Conservation (phyloP, 2,888 invertebrate genomes). For the Acanthococcus lagerstroemiae region DNA sequence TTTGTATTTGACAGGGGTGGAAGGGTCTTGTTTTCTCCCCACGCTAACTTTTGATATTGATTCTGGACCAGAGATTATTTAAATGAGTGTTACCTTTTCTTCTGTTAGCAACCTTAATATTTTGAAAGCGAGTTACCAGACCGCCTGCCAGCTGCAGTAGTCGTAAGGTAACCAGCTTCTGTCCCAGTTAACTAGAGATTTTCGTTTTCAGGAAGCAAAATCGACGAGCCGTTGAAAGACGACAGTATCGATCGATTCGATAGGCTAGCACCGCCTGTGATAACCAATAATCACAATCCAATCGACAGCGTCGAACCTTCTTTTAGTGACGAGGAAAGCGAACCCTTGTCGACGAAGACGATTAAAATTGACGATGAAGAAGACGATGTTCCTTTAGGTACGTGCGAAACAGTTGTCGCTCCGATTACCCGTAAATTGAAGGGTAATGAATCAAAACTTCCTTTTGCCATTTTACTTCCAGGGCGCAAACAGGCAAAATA, state of each 20-base stretch:
- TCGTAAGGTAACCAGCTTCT: too few relatives aligned
- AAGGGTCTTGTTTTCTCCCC: too few relatives aligned
- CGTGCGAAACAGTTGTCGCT: not conserved
- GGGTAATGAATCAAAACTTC: too few relatives aligned
- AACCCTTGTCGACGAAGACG: constrained; percentile 33
- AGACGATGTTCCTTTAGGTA: constrained; percentile 32
- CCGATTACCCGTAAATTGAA: not conserved
- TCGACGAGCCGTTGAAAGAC: constrained; percentile 26
- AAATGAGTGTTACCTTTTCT: too few relatives aligned
- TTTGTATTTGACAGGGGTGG: too few relatives aligned
- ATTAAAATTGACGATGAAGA: constrained; percentile 33
- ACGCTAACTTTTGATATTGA: too few relatives aligned
- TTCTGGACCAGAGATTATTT: too few relatives aligned
- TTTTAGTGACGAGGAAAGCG: constrained; percentile 72
- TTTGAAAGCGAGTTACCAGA: too few relatives aligned
- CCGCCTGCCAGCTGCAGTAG: too few relatives aligned
- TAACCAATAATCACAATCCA: constrained; percentile 11
- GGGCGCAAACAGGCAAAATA: too few relatives aligned
- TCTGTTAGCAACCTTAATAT: too few relatives aligned
- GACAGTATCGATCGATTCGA: constrained; percentile 18
- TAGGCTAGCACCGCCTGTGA: not conserved
- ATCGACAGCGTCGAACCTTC: constrained; percentile 50
- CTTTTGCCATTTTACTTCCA: too few relatives aligned
- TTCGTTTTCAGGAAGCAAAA: constrained; percentile 19
- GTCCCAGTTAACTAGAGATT: constrained; percentile 5